Percentiles rank a stretch among this genome's conserved stretches.
Evolutionary conservation across 2,888 invertebrate genomes (phyloP).

Genomic region (Alcis repandata): DNA sequence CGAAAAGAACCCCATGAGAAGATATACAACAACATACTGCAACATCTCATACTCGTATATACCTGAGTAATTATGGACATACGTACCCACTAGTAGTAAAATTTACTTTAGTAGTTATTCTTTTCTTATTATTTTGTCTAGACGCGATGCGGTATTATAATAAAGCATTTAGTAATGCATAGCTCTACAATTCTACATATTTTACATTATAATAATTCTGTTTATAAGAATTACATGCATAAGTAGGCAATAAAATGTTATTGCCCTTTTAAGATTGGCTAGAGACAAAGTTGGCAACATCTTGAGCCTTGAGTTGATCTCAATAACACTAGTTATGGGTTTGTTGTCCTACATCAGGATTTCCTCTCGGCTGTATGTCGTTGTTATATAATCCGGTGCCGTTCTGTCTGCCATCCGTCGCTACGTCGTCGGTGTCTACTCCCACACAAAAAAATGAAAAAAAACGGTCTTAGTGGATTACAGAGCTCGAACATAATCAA

Average conservation of each 20-base stretch:
- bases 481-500: slow-evolving; percentile 16
- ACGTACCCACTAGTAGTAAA: no score
- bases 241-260: slow-evolving; percentile 33
- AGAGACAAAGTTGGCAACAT: slow-evolving; percentile 49
- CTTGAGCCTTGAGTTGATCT: slow-evolving; percentile 46
- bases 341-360: slow-evolving; percentile 63
- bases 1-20: no score
- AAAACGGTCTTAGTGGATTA: slow-evolving; percentile 27
- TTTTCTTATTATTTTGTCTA: no score
- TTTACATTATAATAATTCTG: slow-evolving; percentile 3
- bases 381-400: slow-evolving; percentile 67
- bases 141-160: not conserved
- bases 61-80: no score
- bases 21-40: no score
- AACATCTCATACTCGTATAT: no score
- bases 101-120: no score
- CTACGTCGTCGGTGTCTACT: slow-evolving; percentile 46
- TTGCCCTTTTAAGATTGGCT: slow-evolving; percentile 38
- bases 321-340: slow-evolving; percentile 60
- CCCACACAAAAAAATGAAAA: slow-evolving; percentile 45
- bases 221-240: slow-evolving; percentile 20
- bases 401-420: slow-evolving; percentile 63
- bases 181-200: no score
- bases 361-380: slow-evolving; percentile 49
- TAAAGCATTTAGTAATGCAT: no score